Evolutionary conservation across 37 sponge, comb jelly and placozoan genomes (phyloP).

Genomic region (Beroe ovata): DNA sequence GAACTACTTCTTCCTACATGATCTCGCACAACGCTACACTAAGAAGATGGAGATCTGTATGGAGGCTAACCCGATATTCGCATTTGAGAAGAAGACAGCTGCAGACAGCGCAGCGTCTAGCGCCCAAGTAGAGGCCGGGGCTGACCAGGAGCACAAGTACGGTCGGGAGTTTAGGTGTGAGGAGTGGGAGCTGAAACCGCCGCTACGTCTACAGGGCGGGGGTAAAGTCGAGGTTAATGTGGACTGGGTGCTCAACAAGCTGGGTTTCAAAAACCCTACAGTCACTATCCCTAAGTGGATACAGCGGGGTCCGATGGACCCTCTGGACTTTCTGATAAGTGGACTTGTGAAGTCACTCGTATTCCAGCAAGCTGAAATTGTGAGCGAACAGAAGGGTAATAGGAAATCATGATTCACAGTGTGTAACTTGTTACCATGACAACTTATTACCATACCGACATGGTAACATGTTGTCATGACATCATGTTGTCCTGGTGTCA

Average conservation of each 20-base stretch:
- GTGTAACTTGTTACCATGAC: not conserved
- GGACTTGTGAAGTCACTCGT: conserved; percentile 64
- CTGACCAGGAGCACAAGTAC: conserved; percentile 2
- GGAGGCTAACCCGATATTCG: conserved; percentile 61
- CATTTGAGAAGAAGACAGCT: conserved; percentile 33
- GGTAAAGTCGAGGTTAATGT: conserved; percentile 89
- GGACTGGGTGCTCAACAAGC: conserved; percentile 85
- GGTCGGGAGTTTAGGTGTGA: conserved; percentile 75
- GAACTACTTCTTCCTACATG: conserved; percentile 91
- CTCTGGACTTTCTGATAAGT: conserved; percentile 78
- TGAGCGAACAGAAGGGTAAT: not conserved
- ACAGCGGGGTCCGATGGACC: conserved; percentile 94
- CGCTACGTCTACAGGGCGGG: conserved; percentile 78
- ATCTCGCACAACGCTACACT: conserved; percentile 78
- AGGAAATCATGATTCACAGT: conserved; percentile 59
- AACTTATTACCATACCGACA: not conserved
- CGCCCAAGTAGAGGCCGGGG: not conserved
- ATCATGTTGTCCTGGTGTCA: too few relatives aligned
- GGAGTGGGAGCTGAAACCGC: conserved; percentile 90
- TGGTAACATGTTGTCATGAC: too few relatives aligned
- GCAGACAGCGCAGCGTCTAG: not conserved
- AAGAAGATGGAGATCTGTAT: conserved; percentile 76
- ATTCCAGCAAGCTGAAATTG: conserved; percentile 59
- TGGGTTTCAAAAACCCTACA: conserved; percentile 89
- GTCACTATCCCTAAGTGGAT: conserved; percentile 95